These are phyloP conservation scores for Drosophila repletoides DNA, from an alignment of 1,140 invertebrate genomes.

Conservation along the genomic window DNA sequence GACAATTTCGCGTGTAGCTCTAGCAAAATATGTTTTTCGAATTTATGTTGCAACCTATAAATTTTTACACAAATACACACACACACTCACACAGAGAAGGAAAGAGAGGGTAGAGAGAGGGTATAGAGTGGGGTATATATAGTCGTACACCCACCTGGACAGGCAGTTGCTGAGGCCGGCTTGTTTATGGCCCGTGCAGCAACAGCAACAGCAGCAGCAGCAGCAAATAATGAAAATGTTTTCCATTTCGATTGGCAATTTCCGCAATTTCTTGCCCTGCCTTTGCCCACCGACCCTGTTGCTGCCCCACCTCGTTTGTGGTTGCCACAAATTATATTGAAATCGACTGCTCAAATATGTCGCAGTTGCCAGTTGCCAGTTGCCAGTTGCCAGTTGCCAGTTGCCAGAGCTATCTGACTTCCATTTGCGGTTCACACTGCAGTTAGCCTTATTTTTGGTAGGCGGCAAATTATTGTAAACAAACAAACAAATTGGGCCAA, in stretches of 20 bases:
- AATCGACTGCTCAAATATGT: constrained; percentile 69
- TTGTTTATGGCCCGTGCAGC: constrained; percentile 60
- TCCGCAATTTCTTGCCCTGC: constrained; percentile 73
- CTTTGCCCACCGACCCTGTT: background rate
- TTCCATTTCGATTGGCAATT: constrained; percentile 81
- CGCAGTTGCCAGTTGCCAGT: constrained; percentile 39
- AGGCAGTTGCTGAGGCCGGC: background rate
- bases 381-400: constrained; percentile 37
- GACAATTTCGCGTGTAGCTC: constrained; percentile 64
- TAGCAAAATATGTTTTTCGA: constrained; percentile 68
- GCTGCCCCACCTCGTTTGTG: constrained; percentile 23
- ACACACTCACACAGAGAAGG: constrained; percentile 15
- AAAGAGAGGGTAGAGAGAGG: too few relatives aligned
- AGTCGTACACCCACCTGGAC: constrained; percentile 54
- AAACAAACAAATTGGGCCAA: constrained; percentile 20
- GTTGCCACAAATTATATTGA: constrained; percentile 64
- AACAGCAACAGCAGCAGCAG: constrained; percentile 44
- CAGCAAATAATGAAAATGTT: constrained; percentile 80
- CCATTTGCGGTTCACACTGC: constrained; percentile 33
- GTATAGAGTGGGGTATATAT: too few relatives aligned
- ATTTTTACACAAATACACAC: constrained; percentile 41
- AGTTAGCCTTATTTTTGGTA: too few relatives aligned
- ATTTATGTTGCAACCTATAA: constrained; percentile 70
- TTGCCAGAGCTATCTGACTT: constrained; percentile 4
- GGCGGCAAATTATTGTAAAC: background rate